These are phyloP conservation scores for Miichthys miiuy DNA, from an alignment of 2,797 vertebrate genomes.

Conservation along the genomic window DNA sequence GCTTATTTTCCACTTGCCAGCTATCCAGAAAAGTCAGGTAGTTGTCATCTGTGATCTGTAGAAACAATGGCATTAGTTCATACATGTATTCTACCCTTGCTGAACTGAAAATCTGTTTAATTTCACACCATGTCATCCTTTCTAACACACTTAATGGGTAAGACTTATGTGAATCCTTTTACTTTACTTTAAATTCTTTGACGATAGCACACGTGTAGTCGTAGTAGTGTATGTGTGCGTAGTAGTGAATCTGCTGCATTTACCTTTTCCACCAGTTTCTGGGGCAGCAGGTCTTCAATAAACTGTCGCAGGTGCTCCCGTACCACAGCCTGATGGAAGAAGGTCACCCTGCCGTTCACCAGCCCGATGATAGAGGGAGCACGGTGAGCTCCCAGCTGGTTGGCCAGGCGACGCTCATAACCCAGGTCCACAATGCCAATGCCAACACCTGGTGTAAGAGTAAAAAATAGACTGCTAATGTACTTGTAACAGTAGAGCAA, in stretches of 20 bases:
- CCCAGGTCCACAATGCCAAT: slow-evolving; percentile 95
- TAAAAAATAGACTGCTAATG: slow-evolving; percentile 15
- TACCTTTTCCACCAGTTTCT: slow-evolving; percentile 93
- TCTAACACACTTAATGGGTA: too few species aligned
- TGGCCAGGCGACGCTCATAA: slow-evolving; percentile 92
- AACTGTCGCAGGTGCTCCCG: slow-evolving; percentile 92
- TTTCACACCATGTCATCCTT: too few species aligned
- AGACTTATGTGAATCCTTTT: too few species aligned
- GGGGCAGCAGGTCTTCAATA: slow-evolving; percentile 93
- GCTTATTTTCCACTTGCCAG: slow-evolving; percentile 95
- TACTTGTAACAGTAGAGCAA: slow-evolving; percentile 1
- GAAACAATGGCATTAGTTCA: slow-evolving; percentile 29
- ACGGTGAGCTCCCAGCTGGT: slow-evolving; percentile 93
- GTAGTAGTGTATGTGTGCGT: background rate
- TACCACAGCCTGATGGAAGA: slow-evolving; percentile 92
- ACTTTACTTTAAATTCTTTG: background rate
- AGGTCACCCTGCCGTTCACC: slow-evolving; percentile 91
- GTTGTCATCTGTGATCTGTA: slow-evolving; percentile 93
- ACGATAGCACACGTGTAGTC: background rate
- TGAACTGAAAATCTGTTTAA: too few species aligned
- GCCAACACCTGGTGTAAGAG: slow-evolving; percentile 88
- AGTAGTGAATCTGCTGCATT: background rate
- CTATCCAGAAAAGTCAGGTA: slow-evolving; percentile 89
- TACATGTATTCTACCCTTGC: too few species aligned
- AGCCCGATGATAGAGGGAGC: slow-evolving; percentile 93